These are phyloP conservation scores for Eupristina koningsbergeri DNA, from an alignment of 1,140 invertebrate genomes.

Conservation along the genomic window DNA sequence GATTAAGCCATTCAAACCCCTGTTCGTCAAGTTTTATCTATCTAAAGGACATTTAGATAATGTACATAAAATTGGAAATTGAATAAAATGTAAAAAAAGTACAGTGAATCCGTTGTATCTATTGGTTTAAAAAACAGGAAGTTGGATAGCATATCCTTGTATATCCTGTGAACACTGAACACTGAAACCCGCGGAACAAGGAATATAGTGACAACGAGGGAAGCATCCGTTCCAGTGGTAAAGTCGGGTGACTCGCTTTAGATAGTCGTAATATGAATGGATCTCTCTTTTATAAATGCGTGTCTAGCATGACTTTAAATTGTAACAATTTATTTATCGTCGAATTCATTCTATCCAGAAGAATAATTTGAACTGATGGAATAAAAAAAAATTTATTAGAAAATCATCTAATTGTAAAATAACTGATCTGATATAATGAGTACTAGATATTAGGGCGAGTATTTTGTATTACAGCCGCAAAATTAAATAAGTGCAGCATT, in stretches of 20 bases:
- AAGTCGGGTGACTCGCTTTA: slow-evolving; percentile 6
- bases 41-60: no score
- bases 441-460: no score
- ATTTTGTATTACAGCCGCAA: no score
- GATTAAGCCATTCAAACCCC: not conserved
- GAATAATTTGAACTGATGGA: no score
- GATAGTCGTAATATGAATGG: no score
- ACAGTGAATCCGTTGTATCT: slow-evolving; percentile 8
- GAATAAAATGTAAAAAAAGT: slow-evolving; percentile 23
- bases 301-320: slow-evolving; percentile 42
- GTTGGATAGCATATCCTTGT: not conserved
- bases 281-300: slow-evolving; percentile 34
- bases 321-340: no score
- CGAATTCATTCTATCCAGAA: no score
- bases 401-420: no score
- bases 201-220: not conserved
- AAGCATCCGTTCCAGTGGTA: not conserved
- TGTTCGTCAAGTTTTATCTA: slow-evolving; percentile 41
- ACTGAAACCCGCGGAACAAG: slow-evolving; percentile 8
- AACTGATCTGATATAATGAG: no score
- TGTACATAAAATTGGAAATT: not conserved
- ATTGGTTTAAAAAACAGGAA: not conserved
- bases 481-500: no score
- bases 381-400: no score
- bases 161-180: slow-evolving; percentile 1